Conservation (phyloP, 2,797 vertebrate genomes). For the Chloroceryle inda region DNA sequence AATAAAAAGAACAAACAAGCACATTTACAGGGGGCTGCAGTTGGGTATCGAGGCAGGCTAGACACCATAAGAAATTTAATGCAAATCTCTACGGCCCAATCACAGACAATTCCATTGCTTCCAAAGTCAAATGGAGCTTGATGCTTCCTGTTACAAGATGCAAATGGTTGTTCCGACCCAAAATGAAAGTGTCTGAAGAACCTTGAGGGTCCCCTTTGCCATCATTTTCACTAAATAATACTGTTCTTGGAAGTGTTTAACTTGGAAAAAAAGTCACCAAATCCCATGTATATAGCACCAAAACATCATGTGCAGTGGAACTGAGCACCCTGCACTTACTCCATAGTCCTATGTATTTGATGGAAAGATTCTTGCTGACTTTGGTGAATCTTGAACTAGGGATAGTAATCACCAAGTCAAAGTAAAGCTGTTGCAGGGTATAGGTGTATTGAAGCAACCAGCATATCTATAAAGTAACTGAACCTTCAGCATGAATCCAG, state of each 20-base stretch:
- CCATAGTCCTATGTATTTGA: fast-evolving
- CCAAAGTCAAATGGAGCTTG: conserved; percentile 53
- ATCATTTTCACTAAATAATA: not conserved
- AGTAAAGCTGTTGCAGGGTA: not conserved
- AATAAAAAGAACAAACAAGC: conserved; percentile 72
- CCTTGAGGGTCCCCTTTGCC: not conserved
- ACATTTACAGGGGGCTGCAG: conserved; percentile 52
- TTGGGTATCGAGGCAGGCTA: not conserved
- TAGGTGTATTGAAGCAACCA: not conserved
- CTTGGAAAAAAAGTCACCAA: not conserved
- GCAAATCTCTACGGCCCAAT: conserved; percentile 27
- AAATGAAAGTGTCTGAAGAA: not conserved
- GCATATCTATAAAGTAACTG: not conserved
- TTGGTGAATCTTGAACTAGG: not conserved
- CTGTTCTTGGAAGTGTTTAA: not conserved
- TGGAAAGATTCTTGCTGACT: not conserved
- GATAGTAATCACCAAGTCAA: not conserved
- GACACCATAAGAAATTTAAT: conserved; percentile 7
- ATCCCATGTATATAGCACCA: not conserved
- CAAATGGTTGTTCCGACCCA: not conserved
- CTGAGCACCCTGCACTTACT: not conserved
- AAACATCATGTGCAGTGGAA: not conserved
- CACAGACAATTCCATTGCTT: not conserved
- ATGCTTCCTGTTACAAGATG: not conserved
- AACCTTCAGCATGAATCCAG: not conserved